Evolutionary conservation across 30 jellyfish, hydroid and myxozoan species (phyloP).

Genomic region (Rhopilema esculentum): DNA sequence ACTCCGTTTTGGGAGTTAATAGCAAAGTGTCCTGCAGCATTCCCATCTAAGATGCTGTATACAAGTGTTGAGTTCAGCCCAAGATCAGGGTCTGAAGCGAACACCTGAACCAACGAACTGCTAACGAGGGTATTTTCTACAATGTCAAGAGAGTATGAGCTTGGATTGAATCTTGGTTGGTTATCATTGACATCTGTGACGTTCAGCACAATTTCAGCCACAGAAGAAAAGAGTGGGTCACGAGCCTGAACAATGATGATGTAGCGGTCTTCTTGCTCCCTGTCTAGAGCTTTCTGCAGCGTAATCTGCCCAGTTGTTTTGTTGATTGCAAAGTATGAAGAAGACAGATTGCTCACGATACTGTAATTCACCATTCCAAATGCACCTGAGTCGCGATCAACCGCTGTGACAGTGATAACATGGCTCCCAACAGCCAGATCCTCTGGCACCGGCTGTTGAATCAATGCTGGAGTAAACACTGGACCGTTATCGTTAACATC

Average conservation of each 20-base stretch:
- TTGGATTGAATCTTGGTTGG: conserved; percentile 73
- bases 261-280: conserved; percentile 84
- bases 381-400: conserved; percentile 79
- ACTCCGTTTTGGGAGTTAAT: conserved; percentile 73
- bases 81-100: conserved; percentile 90
- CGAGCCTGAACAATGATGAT: conserved; percentile 77
- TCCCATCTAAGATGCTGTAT: conserved; percentile 60
- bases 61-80: conserved; percentile 68
- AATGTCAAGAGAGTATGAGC: conserved; percentile 53
- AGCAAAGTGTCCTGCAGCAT: conserved; percentile 52
- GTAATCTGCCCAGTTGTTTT: conserved; percentile 80
- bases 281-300: conserved; percentile 69
- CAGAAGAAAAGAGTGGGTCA: conserved; percentile 64
- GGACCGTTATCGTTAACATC: conserved; percentile 94
- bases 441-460: conserved; percentile 77
- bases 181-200: conserved; percentile 97
- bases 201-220: conserved; percentile 79
- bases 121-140: conserved; percentile 80
- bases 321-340: conserved; percentile 64
- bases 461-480: conserved; percentile 43
- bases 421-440: conserved; percentile 73
- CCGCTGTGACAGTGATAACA: conserved; percentile 44
- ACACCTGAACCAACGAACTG: conserved; percentile 69
- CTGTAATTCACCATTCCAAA: conserved; percentile 84
- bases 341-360: conserved; percentile 75